phyloP scores from a whole-genome alignment of 1,140 invertebrate species.

The Physella acuta region DNA sequence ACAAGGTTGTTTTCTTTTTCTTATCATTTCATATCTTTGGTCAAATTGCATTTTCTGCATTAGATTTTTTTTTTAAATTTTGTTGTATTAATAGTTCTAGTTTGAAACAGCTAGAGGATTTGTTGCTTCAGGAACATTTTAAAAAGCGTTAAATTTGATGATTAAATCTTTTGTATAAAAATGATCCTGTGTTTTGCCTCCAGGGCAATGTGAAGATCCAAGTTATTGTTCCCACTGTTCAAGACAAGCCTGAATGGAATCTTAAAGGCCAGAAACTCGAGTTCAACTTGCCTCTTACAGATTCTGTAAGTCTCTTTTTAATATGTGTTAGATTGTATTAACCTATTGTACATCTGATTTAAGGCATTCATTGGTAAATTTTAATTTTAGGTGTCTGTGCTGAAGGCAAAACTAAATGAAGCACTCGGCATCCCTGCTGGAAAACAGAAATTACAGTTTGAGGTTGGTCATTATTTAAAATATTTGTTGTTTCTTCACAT shows the following conservation, averaged over 20 bases:
- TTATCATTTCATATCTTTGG: no score
- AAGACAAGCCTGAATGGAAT: conserved; percentile 94
- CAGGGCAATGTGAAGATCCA: conserved; percentile 76
- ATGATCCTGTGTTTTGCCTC: no score
- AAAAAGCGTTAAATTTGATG: no score
- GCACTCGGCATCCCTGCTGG: conserved; percentile 89
- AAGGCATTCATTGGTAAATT: conserved; percentile 7
- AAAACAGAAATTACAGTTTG: conserved; percentile 93
- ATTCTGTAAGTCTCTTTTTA: conserved; percentile 63
- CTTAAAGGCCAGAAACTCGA: conserved; percentile 87
- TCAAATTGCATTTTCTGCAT: no score
- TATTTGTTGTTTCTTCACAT: no score
- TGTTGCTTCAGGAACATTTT: no score
- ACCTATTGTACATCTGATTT: neutral
- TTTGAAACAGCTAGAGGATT: neutral
- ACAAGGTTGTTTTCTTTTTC: conserved; percentile 58
- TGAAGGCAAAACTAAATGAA: conserved; percentile 89
- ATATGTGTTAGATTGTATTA: neutral
- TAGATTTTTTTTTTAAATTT: conserved; percentile 2
- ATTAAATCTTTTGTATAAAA: no score
- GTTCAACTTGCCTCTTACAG: conserved; percentile 77
- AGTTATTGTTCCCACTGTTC: conserved; percentile 75
- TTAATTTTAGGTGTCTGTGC: conserved; percentile 68
- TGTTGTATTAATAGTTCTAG: conserved; percentile 22
- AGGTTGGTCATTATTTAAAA: conserved; percentile 72